phyloP scores from a whole-genome alignment of 2,797 vertebrate genomes.

The Hippocampus kuda region DNA sequence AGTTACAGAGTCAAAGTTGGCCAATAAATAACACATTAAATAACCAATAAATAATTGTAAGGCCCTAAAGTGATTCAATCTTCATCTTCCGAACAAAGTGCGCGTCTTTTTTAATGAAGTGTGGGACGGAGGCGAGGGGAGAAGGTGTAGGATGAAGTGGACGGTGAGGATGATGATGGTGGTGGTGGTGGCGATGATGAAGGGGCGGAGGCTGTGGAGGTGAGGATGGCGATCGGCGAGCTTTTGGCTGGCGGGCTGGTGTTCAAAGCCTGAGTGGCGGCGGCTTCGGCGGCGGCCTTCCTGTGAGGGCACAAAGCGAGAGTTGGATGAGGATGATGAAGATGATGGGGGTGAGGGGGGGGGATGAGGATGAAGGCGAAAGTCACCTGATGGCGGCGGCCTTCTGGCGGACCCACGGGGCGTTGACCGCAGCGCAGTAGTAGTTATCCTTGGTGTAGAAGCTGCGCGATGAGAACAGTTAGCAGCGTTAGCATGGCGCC shows the following conservation, averaged over 20 bases:
- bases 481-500: not conserved
- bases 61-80: not conserved
- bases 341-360: not conserved
- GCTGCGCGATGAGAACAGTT: not conserved
- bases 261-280: not conserved
- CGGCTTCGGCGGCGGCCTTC: not conserved
- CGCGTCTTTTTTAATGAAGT: not conserved
- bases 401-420: conserved; percentile 1
- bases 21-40: not conserved
- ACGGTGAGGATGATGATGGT: not conserved
- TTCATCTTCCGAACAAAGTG: not conserved
- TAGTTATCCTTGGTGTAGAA: not conserved
- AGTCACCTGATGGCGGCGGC: not conserved
- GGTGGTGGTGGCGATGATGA: not conserved
- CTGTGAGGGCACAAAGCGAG: not conserved
- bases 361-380: not conserved
- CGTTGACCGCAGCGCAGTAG: not conserved
- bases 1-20: not conserved
- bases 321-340: too few relatives aligned
- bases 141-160: not conserved
- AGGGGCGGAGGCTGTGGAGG: conserved; percentile 16
- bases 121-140: not conserved
- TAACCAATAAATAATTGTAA: not conserved
- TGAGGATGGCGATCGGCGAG: conserved; percentile 37
- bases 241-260: not conserved